Evolutionary conservation across 2,113 vertebrate genomes (phyloP), one percentile per base, ranked within the genome.

Genomic region (Silurus asotus): DNA sequence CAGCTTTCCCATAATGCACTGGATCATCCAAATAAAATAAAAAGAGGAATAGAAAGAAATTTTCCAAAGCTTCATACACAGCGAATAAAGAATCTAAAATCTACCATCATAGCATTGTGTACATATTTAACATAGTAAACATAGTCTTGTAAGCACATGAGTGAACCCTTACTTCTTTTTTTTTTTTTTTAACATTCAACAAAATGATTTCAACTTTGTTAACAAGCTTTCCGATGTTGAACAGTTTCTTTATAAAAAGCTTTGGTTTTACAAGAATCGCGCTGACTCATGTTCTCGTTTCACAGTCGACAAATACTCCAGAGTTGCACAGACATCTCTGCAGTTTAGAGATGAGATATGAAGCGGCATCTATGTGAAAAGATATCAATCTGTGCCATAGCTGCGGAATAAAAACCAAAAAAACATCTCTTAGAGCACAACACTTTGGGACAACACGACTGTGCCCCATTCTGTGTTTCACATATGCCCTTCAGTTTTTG

Each of bases 1-100:
- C 95, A 95, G 95, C 87, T 86, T 93, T 91, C 91, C 91, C 87
- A 92, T 91, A 91, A 94, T 92, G 87, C 89, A 92, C 93, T 94
- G 92, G 93, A 93, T 93, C 84, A 90, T 92, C 90, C 89, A 92
- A 93, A 92, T 87, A 91, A 89, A 93, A 92, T 83, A 83, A 86
- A 93, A 92, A 84, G 83, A 87, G 92, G 90, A 91, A 67, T 75
- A 75, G 85, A 89, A 88, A 89, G 49, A 90, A 89, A 90, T 90
- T 91, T 88, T 88, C 89, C 61, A 90, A 93, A 93, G 90, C 90
- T 81, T 92, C 81, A 90, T 90, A 93, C 91, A 94, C 89, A 91
- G 91, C 88, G 86, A 92, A 89, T 82, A 88, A 83, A 88, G 86
- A 78, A 84, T 92, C 92, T 94, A 95, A 89, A 93, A 91, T 89